These are phyloP conservation scores for Marronus borbonicus DNA, from an alignment of 2,888 invertebrate species.

Conservation along the genomic window DNA sequence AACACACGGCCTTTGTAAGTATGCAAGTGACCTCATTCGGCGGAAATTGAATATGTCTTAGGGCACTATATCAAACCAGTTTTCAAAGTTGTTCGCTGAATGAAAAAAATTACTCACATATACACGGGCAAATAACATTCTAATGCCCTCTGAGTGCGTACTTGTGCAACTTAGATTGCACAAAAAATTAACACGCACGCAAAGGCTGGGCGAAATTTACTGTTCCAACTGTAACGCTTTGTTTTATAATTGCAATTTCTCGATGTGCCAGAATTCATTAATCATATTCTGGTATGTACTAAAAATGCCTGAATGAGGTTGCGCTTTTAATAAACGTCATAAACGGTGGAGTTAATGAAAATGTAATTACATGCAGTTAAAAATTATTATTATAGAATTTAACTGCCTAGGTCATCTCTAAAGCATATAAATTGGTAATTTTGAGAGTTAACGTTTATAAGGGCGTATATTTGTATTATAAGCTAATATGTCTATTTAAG, in stretches of 20 bases:
- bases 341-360: background rate
- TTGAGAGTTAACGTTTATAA: too few species aligned
- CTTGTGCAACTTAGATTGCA: conserved; percentile 12
- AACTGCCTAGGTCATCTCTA: too few species aligned
- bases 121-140: conserved; percentile 21
- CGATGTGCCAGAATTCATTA: conserved; percentile 51
- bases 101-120: conserved; percentile 31
- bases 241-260: conserved; percentile 52
- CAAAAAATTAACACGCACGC: conserved; percentile 15
- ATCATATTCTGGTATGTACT: conserved; percentile 48
- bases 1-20: conserved; percentile 62
- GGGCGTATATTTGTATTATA: too few species aligned
- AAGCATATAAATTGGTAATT: too few species aligned
- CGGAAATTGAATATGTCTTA: conserved; percentile 58
- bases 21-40: conserved; percentile 63
- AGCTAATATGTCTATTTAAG: too few species aligned
- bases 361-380: too few species aligned
- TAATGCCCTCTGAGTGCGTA: conserved; percentile 33
- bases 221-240: conserved; percentile 50
- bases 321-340: conserved; percentile 14
- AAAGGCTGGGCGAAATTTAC: conserved; percentile 34
- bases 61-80: conserved; percentile 57
- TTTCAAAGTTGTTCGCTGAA: conserved; percentile 50
- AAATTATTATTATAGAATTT: too few species aligned
- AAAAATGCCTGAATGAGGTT: conserved; percentile 52